A percentile compares a stretch with the other conserved stretches of the same genome.
Evolutionary conservation across 2,797 vertebrate genomes (phyloP).

Genomic region (Enteromius radiatus): DNA sequence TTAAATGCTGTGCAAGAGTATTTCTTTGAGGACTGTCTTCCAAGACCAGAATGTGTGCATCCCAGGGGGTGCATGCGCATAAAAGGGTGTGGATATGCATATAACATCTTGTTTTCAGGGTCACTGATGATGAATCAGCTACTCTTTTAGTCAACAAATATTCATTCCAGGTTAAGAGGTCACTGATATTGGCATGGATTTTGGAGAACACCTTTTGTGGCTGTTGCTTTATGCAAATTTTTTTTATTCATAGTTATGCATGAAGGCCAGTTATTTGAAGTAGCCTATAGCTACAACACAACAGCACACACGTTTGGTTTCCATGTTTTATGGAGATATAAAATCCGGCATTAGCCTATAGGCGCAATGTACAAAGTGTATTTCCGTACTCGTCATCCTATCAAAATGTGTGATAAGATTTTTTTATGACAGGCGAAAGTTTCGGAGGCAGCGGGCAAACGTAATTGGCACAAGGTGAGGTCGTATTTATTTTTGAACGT

Average conservation of each 20-base stretch:
- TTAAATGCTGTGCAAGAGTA: not conserved
- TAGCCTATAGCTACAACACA: not conserved
- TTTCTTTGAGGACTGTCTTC: slow-evolving; percentile 4
- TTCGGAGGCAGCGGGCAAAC: too few relatives aligned
- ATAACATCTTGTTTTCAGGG: slow-evolving; percentile 64
- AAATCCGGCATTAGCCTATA: too few relatives aligned
- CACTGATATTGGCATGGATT: slow-evolving; percentile 4
- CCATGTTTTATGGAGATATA: not conserved
- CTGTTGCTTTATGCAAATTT: slow-evolving; percentile 1
- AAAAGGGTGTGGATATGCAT: slow-evolving; percentile 1
- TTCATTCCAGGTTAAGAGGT: slow-evolving; percentile 61
- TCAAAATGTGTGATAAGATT: too few relatives aligned
- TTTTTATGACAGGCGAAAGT: too few relatives aligned
- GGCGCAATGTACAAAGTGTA: too few relatives aligned
- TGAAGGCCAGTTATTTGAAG: not conserved
- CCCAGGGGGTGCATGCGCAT: slow-evolving; percentile 17
- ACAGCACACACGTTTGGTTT: not conserved
- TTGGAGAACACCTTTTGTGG: not conserved
- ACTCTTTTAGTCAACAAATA: slow-evolving; percentile 60
- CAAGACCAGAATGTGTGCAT: not conserved
- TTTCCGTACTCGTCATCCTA: too few relatives aligned
- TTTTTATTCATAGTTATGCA: not conserved
- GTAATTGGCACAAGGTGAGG: too few relatives aligned
- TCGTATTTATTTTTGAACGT: too few relatives aligned
- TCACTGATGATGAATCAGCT: slow-evolving; percentile 66